Percentiles rank a stretch among this genome's conserved stretches.
Conservation (phyloP, 2,888 invertebrate species). For the Lithophane ornitopus region DNA sequence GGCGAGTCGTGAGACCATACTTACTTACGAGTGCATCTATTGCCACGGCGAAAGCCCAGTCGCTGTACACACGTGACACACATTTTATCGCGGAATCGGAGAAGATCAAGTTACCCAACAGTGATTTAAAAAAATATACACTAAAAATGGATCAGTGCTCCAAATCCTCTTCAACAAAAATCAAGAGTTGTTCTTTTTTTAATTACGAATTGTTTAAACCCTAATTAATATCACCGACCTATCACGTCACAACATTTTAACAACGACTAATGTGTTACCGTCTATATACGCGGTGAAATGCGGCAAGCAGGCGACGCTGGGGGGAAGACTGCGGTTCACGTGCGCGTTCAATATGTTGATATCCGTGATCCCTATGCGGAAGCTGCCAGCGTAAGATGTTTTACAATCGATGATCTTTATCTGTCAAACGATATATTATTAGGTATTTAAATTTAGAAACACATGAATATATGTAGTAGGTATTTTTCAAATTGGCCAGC, state of each 20-base stretch:
- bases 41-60: background rate
- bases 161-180: background rate
- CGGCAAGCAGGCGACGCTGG: constrained; percentile 92
- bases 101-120: background rate
- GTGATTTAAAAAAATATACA: background rate
- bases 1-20: background rate
- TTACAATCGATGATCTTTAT: constrained; percentile 91
- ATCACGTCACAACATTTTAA: constrained; percentile 33
- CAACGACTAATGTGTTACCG: constrained; percentile 78
- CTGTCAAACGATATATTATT: constrained; percentile 68
- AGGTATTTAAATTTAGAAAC: background rate
- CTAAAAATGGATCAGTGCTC: background rate
- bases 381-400: constrained; percentile 93
- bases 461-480: no score
- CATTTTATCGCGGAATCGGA: background rate
- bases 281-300: constrained; percentile 93
- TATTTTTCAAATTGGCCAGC: background rate
- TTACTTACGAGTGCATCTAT: constrained; percentile 2
- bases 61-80: background rate
- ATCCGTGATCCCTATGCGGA: constrained; percentile 95
- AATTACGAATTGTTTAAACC: no score
- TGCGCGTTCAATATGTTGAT: constrained; percentile 92
- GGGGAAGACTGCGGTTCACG: constrained; percentile 92
- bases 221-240: background rate
- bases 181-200: background rate